Conservation (phyloP, 2,113 vertebrate species). For the Actenoides lindsayi region DNA sequence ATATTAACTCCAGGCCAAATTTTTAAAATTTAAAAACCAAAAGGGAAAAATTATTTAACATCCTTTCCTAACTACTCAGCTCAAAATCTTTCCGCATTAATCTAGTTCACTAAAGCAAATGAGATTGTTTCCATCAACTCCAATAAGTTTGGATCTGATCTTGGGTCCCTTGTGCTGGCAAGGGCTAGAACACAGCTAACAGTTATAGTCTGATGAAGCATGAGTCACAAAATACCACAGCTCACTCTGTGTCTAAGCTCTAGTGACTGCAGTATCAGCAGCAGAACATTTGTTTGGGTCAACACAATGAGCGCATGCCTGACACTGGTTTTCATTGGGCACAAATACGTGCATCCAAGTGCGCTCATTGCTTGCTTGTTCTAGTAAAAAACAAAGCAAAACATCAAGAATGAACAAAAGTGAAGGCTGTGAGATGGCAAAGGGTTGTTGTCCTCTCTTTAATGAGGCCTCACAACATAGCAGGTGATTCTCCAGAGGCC, state of each 20-base stretch:
- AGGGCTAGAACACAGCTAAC: not conserved
- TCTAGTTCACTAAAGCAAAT: not conserved
- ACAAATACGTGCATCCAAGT: not conserved
- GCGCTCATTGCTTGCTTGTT: not conserved
- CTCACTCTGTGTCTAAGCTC: not conserved
- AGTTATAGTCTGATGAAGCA: not conserved
- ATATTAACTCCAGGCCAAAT: not conserved
- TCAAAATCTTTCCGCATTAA: not conserved
- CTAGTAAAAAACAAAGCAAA: not conserved
- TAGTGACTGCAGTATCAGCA: not conserved
- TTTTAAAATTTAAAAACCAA: not conserved
- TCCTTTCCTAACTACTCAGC: not conserved
- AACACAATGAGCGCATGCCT: not conserved
- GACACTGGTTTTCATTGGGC: not conserved
- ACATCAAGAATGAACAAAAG: slow-evolving; percentile 3
- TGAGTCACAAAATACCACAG: slow-evolving; percentile 37
- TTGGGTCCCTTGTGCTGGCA: not conserved
- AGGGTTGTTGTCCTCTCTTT: not conserved
- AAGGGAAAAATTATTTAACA: slow-evolving; percentile 4
- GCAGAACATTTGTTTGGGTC: slow-evolving; percentile 7
- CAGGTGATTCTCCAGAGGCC: not conserved
- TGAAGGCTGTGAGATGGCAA: not conserved
- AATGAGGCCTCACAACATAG: not conserved
- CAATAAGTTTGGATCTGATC: not conserved
- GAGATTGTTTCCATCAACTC: not conserved